phyloP scores from a whole-genome alignment of 2,888 invertebrate species.

The Orthosia gothica region DNA sequence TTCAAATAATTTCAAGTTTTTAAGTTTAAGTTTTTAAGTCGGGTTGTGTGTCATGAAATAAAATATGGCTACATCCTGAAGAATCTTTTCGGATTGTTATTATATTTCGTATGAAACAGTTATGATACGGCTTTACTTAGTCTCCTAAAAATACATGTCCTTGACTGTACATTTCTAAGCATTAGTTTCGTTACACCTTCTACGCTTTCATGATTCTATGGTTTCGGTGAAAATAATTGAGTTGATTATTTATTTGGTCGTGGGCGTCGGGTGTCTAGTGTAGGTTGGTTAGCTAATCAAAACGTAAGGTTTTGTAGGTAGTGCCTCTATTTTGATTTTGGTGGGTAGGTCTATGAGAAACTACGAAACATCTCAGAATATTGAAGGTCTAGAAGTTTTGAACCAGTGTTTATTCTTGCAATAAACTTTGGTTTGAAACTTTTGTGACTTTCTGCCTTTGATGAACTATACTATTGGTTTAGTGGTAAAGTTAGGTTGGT shows the following conservation, averaged over 20 bases:
- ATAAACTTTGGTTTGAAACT: constrained; percentile 11
- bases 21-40: too few relatives aligned
- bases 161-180: too few relatives aligned
- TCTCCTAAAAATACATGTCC: too few relatives aligned
- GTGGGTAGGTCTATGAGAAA: constrained; percentile 20
- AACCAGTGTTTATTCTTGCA: constrained; percentile 5
- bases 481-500: neutral
- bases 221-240: constrained; percentile 55
- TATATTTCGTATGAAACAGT: too few relatives aligned
- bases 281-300: constrained; percentile 41
- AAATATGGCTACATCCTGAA: too few relatives aligned
- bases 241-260: constrained; percentile 56
- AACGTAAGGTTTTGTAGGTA: constrained; percentile 37
- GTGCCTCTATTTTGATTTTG: constrained; percentile 10
- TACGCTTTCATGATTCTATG: constrained; percentile 23
- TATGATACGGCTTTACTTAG: too few relatives aligned
- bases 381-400: constrained; percentile 16
- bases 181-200: neutral
- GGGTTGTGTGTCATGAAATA: too few relatives aligned
- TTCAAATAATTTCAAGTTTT: too few relatives aligned
- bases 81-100: too few relatives aligned
- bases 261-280: constrained; percentile 22
- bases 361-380: constrained; percentile 13
- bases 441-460: neutral
- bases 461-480: neutral